A percentile compares a stretch with the other conserved stretches of the same genome.
Conservation (phyloP, 2,888 invertebrate species). For the Meandrusa payeni region DNA sequence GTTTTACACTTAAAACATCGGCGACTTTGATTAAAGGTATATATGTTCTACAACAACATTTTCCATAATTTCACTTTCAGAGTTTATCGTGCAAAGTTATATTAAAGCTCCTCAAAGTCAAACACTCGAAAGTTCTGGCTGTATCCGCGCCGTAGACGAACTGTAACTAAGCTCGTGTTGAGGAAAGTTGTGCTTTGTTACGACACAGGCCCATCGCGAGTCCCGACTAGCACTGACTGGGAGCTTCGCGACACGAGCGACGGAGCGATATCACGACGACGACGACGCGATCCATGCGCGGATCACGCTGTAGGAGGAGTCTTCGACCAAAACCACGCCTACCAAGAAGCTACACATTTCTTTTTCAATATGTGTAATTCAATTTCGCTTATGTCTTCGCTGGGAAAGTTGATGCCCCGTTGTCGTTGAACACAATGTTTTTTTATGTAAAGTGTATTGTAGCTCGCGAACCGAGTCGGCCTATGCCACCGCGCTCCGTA, state of each 20-base stretch:
- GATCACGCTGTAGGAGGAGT: slow-evolving; percentile 70
- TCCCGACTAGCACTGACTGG: slow-evolving; percentile 53
- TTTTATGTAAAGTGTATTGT: slow-evolving; percentile 81
- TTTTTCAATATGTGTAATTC: slow-evolving; percentile 82
- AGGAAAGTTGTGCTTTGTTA: slow-evolving; percentile 49
- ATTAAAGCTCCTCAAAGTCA: slow-evolving; percentile 49
- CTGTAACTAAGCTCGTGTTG: slow-evolving; percentile 47
- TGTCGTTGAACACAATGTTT: slow-evolving; percentile 80
- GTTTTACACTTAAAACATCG: slow-evolving; percentile 48
- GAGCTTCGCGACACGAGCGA: slow-evolving; percentile 40
- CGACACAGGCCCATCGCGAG: slow-evolving; percentile 52
- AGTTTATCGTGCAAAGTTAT: slow-evolving; percentile 44
- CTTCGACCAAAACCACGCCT: slow-evolving; percentile 71
- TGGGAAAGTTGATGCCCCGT: slow-evolving; percentile 80
- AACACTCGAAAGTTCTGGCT: slow-evolving; percentile 47
- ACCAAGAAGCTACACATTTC: slow-evolving; percentile 80
- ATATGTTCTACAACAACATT: slow-evolving; percentile 43
- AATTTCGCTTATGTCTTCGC: slow-evolving; percentile 81
- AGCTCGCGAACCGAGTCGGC: slow-evolving; percentile 74
- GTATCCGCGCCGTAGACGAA: slow-evolving; percentile 38
- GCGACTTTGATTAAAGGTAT: slow-evolving; percentile 43
- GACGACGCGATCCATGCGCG: slow-evolving; percentile 69
- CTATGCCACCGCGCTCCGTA: slow-evolving; percentile 61
- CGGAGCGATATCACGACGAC: slow-evolving; percentile 54
- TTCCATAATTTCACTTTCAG: slow-evolving; percentile 40